Base-by-base conservation (phyloP, 2,113 vertebrate species). In the Bambusicola thoracicus region DNA sequence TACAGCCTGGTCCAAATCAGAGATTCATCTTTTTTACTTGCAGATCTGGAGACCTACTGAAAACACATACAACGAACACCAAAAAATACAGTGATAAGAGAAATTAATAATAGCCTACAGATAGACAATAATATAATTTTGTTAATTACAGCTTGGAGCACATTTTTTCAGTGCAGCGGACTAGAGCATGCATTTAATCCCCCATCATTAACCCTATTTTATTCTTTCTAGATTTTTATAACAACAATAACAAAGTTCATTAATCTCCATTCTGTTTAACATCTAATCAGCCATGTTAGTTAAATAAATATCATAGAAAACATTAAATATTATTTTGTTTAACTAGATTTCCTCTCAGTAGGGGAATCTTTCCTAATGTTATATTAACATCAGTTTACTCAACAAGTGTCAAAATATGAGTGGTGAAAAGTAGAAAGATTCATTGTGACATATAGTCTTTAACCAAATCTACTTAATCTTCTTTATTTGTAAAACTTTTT, bases 171-270 rank as follows among this genome's bases (percentile, higher is more conserved):
- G 48, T 74, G 79, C 87, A 95, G 90, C 8, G 36, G 90, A 97
- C 96, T 97, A 97, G 81, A 93, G 87, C 85, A 85, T 96, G 93
- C 77, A 56, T 97, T 98, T 96, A 97, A 97, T 97, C 95, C 96
- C 96, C 94, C 86, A 96, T 97, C 97, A 97, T 98, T 98, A 98
- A 98, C 97, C 83, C 75, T 97, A 96, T 97, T 98, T 98, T 97
- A 97, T 96, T 97, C 91, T 97, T 97, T 97, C 90, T 95, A 88
- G 97, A 97, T 97, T 97, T 98, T 98, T 98, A 97, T 95, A 96
- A 94, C 96, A 90, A 83, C 92, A 97, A 96, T 98, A 98, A 97
- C 81, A 98, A 95, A 97, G 96, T 97, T 97, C 96, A 95, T 98
- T 98, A 98, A 97, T 97, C 96, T 97, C 96, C 97, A 46, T 96